phyloP scores from a whole-genome alignment of 1,140 invertebrate species.

The Octopus sinensis region DNA sequence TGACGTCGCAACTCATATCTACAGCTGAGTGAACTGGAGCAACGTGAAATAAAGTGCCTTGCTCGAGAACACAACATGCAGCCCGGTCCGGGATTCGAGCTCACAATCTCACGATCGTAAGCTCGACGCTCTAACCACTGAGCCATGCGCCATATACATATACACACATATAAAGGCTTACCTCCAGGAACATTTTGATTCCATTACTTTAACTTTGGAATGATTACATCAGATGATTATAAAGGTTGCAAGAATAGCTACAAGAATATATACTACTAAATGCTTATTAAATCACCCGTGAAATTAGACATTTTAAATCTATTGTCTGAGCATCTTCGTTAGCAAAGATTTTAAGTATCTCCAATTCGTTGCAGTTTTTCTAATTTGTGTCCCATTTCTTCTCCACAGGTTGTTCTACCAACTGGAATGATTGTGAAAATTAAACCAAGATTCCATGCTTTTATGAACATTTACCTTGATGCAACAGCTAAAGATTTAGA shows the following conservation, averaged over 20 bases:
- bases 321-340: not conserved
- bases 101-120: no score
- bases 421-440: slow-evolving; percentile 27
- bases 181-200: no score
- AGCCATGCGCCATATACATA: no score
- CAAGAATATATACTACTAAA: not conserved
- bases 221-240: not conserved
- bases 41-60: no score
- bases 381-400: not conserved
- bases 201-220: not conserved
- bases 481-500: slow-evolving; percentile 30
- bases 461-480: slow-evolving; percentile 27
- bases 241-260: not conserved
- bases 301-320: not conserved
- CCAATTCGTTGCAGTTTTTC: not conserved
- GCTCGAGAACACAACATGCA: no score
- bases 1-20: no score
- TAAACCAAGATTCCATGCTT: slow-evolving; percentile 16
- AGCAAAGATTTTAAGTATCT: not conserved
- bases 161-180: no score
- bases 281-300: not conserved
- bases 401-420: slow-evolving; percentile 29
- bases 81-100: no score
- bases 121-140: no score
- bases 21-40: no score